phyloP scores from a whole-genome alignment of 2,797 vertebrate genomes.

The Florisuga fusca region DNA sequence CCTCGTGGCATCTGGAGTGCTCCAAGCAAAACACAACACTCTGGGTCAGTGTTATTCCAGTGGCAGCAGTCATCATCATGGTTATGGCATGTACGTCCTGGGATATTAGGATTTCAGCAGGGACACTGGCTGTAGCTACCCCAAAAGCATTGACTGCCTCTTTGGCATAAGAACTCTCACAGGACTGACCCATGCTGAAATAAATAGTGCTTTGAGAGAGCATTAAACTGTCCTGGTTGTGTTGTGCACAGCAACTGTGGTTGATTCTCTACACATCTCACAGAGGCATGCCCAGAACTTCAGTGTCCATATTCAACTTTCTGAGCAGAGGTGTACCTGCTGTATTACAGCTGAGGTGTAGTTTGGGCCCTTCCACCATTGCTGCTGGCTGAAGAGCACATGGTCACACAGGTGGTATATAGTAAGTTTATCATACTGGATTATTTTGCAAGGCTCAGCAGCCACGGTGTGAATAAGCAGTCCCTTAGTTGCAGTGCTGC shows the following conservation, averaged over 20 bases:
- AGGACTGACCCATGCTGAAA: neutral
- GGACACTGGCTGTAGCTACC: neutral
- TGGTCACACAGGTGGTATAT: neutral
- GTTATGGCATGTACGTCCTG: rapidly evolving
- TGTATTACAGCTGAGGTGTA: rapidly evolving
- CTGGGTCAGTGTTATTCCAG: neutral
- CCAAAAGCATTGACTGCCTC: neutral
- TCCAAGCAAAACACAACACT: neutral
- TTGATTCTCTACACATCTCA: neutral
- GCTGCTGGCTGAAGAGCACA: neutral
- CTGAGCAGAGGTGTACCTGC: neutral
- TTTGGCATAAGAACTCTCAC: neutral
- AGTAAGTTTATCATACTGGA: neutral
- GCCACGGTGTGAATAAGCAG: neutral
- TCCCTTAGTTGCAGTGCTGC: neutral
- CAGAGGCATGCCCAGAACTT: neutral
- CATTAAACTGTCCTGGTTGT: neutral
- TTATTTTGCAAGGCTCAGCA: neutral
- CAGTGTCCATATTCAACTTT: neutral
- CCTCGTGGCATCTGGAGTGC: neutral
- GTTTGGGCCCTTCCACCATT: neutral
- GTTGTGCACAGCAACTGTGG: neutral
- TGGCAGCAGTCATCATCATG: neutral
- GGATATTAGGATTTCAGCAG: neutral
- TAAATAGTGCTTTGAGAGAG: neutral